Conservation (phyloP, 2,797 vertebrate genomes). For the Sylvilagus floridanus region DNA sequence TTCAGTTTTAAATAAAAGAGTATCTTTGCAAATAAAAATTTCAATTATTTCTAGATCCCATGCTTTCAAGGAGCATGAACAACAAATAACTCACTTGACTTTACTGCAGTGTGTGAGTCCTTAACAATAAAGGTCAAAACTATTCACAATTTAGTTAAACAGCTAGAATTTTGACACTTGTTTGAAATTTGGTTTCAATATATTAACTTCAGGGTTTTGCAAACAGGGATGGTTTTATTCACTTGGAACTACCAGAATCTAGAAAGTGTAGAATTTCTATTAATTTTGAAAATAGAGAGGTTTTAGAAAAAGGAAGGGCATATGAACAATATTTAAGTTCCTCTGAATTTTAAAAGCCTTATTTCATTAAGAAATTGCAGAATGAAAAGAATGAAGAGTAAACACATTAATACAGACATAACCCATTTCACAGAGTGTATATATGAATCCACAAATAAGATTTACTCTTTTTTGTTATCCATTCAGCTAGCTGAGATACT, state of each 20-base stretch:
- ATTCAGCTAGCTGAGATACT: not conserved
- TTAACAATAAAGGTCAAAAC: slow-evolving; percentile 28
- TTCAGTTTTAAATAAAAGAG: slow-evolving; percentile 68
- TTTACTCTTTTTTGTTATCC: not conserved
- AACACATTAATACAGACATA: not conserved
- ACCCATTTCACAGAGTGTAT: not conserved
- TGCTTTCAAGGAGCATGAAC: slow-evolving; percentile 36
- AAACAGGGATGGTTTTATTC: not conserved
- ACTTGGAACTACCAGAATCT: not conserved
- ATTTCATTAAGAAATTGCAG: not conserved
- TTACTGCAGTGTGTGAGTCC: slow-evolving; percentile 48
- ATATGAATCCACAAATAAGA: not conserved
- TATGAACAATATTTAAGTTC: not conserved
- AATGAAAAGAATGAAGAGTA: not conserved
- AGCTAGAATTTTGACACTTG: slow-evolving; percentile 51
- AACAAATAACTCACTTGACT: slow-evolving; percentile 52
- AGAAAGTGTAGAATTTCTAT: not conserved
- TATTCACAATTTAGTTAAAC: slow-evolving; percentile 50
- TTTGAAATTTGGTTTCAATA: slow-evolving; percentile 41
- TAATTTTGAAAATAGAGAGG: slow-evolving; percentile 40
- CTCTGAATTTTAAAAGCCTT: not conserved
- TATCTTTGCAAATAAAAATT: slow-evolving; percentile 67
- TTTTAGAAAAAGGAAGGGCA: not conserved
- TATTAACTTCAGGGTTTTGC: slow-evolving; percentile 7
- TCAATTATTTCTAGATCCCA: slow-evolving; percentile 53